These are phyloP conservation scores for Orgyia antiqua DNA, from an alignment of 2,888 invertebrate species.

Conservation along the genomic window DNA sequence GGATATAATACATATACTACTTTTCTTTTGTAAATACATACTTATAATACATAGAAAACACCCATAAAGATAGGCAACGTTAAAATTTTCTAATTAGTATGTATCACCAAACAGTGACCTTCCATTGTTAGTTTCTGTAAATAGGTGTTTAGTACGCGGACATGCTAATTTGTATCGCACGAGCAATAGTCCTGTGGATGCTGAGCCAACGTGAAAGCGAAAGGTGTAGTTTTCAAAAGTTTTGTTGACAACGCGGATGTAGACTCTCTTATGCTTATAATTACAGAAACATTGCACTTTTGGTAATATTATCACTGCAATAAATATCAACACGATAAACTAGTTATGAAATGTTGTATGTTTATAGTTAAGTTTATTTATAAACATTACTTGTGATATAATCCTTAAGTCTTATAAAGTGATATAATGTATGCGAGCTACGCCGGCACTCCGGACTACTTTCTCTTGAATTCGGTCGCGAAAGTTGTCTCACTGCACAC, in stretches of 20 bases:
- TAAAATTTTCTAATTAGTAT: constrained; percentile 58
- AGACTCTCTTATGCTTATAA: no score
- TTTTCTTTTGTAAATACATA: no score
- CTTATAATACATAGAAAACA: no score
- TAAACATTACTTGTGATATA: constrained; percentile 56
- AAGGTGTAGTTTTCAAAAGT: constrained; percentile 49
- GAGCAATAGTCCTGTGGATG: constrained; percentile 48
- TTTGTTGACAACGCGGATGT: constrained; percentile 32
- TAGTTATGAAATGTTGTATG: constrained; percentile 15
- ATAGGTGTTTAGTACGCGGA: constrained; percentile 62
- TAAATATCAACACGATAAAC: no score
- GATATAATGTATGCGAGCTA: constrained; percentile 72
- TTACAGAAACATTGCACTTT: constrained; percentile 1
- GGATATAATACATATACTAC: no score
- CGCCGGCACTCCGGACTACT: constrained; percentile 69
- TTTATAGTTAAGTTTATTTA: constrained; percentile 27
- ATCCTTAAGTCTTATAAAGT: constrained; percentile 61
- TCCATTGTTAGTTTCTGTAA: constrained; percentile 65
- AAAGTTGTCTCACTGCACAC: constrained; percentile 72
- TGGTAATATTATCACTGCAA: no score
- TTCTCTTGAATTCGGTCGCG: constrained; percentile 77
- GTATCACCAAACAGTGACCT: constrained; percentile 55
- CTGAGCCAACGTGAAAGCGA: constrained; percentile 43
- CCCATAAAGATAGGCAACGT: no score
- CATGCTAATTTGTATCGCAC: constrained; percentile 64